Evolutionary conservation across 2,888 invertebrate genomes (phyloP), one percentile per base, ranked within the genome.

Genomic region (Ophion costatus): DNA sequence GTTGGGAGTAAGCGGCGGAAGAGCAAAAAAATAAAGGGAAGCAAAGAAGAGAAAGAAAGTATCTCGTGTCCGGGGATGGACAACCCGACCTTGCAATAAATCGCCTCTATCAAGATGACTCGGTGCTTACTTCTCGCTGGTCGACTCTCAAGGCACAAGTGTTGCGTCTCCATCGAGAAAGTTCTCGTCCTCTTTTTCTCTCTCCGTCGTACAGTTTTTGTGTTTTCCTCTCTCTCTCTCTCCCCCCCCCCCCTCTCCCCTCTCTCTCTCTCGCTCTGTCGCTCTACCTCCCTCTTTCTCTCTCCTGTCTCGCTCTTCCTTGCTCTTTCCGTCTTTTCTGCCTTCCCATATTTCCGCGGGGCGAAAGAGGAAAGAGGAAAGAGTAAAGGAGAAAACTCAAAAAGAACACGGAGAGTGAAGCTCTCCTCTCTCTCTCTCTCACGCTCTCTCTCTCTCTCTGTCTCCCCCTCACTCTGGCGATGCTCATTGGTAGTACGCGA

Each of bases 71-170:
- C 82, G 69, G 77, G 81, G 84, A 86, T 86, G 86, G 84, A 86
- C 86, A 86, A 79, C 79, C 84, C 84, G 85, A 86, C 85, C 86
- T 86, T 86, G 87, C 87, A 87, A 89, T 89, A 89, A 89, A 89
- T 89, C 85, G 83, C 82, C 82, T 87, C 85, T 89, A 89, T 89
- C 89, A 89, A 89, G 88, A 89, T 89, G 88, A 89, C 88, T 88
- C 86, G 84, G 82, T 82, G 84, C 86, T 87, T 85, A 86, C 85
- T 87, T 76, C 77, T 73, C 56, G 82, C 79, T 78, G 82, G 71
- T 86, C 82, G 77, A 77, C 67, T 79, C 71, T 82, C 82, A 61
- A 56, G 80, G 84, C 80, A 83, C 82, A 82, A 84, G 75, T 81
- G 87, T 88, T 86, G 85, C 86, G 83, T 87, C 88, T 88, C 88